Percentiles rank a stretch among this genome's conserved stretches.
phyloP scores from a whole-genome alignment of 2,797 vertebrate genomes.

The Notamacropus eugenii region DNA sequence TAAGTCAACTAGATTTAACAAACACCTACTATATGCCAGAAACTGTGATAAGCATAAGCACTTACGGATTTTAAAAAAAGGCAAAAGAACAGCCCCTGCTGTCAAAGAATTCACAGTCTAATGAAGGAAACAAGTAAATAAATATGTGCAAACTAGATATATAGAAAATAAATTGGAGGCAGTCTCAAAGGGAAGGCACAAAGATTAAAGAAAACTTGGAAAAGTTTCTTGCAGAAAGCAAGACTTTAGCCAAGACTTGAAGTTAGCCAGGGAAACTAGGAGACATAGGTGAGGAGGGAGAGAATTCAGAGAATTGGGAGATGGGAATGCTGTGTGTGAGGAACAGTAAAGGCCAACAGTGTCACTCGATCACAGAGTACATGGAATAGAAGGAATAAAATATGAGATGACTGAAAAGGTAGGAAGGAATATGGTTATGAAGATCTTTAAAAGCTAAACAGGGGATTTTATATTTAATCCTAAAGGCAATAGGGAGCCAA shows the following conservation, averaged over 20 bases:
- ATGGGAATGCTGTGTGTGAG: not conserved
- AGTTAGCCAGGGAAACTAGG: not conserved
- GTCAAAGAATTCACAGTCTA: not conserved
- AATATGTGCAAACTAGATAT: not conserved
- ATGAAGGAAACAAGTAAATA: not conserved
- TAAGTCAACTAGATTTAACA: not conserved
- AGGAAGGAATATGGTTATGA: not conserved
- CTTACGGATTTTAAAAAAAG: not conserved
- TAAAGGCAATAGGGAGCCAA: not conserved
- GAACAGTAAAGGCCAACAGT: not conserved
- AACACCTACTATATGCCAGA: not conserved
- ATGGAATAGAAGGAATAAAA: not conserved
- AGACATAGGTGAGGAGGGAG: not conserved
- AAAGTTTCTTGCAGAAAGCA: not conserved
- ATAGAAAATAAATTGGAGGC: not conserved
- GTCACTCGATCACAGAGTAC: not conserved
- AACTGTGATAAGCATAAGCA: not conserved
- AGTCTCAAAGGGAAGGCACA: not conserved
- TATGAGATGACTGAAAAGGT: not conserved
- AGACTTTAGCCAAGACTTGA: not conserved
- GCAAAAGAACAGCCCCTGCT: not conserved
- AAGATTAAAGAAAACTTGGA: not conserved
- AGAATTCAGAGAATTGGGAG: not conserved
- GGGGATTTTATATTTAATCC: not conserved
- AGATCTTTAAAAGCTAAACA: not conserved